phyloP scores from a whole-genome alignment of 1,140 invertebrate genomes.

The Popillia japonica region DNA sequence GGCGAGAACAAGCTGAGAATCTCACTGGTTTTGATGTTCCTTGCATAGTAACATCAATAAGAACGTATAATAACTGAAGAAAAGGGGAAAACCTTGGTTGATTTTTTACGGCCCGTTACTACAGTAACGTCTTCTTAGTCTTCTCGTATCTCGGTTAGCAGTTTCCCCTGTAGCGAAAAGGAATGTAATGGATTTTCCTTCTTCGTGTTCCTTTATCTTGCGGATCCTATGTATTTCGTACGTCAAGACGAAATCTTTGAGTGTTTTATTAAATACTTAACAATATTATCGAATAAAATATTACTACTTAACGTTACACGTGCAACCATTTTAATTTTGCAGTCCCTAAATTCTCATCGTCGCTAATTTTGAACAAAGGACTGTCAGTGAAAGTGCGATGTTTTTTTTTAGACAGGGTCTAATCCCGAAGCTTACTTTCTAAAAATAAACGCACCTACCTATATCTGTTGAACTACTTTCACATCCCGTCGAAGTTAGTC shows the following conservation, averaged over 20 bases:
- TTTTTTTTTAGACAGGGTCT: background rate
- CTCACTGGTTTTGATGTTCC: background rate
- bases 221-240: background rate
- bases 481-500: background rate
- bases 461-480: slow-evolving; percentile 15
- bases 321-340: too few species aligned
- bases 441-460: background rate
- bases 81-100: background rate
- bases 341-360: too few species aligned
- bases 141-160: slow-evolving; percentile 9
- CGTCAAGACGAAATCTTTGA: background rate
- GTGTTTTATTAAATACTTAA: too few species aligned
- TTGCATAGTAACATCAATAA: slow-evolving; percentile 10
- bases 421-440: background rate
- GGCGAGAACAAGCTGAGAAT: background rate
- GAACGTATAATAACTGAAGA: slow-evolving; percentile 6
- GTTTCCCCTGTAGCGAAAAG: background rate
- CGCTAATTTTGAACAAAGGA: background rate
- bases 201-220: background rate
- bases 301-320: too few species aligned
- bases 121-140: background rate
- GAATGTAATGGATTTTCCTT: background rate
- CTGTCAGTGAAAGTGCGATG: slow-evolving; percentile 1
- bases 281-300: too few species aligned
- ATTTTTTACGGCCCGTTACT: background rate